Evolutionary conservation across 2,113 vertebrate species (phyloP).

Genomic region (Hepsetus odoe): DNA sequence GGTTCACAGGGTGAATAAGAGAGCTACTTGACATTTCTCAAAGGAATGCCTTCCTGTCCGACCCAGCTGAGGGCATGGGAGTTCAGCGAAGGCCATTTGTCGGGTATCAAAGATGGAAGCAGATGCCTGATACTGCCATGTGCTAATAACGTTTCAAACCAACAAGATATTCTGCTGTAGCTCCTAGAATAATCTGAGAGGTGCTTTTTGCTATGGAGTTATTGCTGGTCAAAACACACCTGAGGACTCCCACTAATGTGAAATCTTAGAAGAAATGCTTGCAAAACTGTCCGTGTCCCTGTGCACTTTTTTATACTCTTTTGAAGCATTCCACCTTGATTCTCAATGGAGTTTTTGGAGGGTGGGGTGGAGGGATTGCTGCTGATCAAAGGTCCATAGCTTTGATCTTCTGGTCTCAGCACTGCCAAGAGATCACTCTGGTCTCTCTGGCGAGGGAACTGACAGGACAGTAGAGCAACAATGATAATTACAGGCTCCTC

Average conservation of each 20-base stretch:
- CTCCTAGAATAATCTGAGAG: not conserved
- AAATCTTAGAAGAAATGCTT: slow-evolving; percentile 50
- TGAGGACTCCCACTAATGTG: slow-evolving; percentile 31
- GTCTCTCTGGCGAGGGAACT: slow-evolving; percentile 73
- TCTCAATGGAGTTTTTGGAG: slow-evolving; percentile 67
- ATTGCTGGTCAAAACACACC: too few relatives aligned
- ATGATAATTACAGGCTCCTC: slow-evolving; percentile 79
- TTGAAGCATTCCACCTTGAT: slow-evolving; percentile 74
- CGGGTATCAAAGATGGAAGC: not conserved
- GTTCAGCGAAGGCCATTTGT: not conserved
- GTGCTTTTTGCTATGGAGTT: too few relatives aligned
- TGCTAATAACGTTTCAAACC: slow-evolving; percentile 3
- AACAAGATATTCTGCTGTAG: not conserved
- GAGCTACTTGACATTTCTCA: not conserved
- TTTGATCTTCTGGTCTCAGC: slow-evolving; percentile 71
- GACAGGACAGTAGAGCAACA: slow-evolving; percentile 78
- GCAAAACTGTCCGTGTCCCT: slow-evolving; percentile 59
- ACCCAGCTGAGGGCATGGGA: slow-evolving; percentile 40
- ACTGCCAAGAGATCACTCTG: slow-evolving; percentile 76
- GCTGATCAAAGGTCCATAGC: slow-evolving; percentile 75
- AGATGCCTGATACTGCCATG: not conserved
- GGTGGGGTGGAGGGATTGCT: slow-evolving; percentile 60
- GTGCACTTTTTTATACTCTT: slow-evolving; percentile 60
- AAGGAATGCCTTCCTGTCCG: slow-evolving; percentile 63
- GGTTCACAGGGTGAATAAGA: not conserved